These are phyloP conservation scores for Turnix velox DNA, from an alignment of 2,113 vertebrate species.

Conservation along the genomic window DNA sequence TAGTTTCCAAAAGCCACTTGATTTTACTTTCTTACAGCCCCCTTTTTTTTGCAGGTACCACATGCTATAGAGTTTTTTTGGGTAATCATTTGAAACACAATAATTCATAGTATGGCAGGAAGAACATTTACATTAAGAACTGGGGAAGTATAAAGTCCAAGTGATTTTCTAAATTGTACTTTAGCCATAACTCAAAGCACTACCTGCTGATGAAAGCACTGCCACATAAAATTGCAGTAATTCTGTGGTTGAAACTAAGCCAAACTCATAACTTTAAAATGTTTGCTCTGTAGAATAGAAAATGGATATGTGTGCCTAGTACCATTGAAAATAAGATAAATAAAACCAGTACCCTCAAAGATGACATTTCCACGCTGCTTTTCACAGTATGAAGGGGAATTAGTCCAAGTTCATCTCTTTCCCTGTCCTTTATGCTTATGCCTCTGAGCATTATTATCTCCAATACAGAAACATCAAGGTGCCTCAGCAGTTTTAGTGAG, in stretches of 20 bases:
- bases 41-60: neutral
- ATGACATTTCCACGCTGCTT: neutral
- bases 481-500: neutral
- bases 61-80: neutral
- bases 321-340: constrained; percentile 30
- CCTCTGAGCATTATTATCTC: neutral
- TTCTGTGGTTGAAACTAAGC: neutral
- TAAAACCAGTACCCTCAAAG: neutral
- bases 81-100: neutral
- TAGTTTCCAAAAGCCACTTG: neutral
- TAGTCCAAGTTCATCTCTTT: neutral
- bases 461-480: constrained; percentile 2
- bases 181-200: neutral
- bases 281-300: neutral
- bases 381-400: neutral
- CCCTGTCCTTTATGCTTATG: neutral
- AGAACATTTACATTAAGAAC: neutral
- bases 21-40: neutral
- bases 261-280: neutral
- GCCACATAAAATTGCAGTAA: neutral
- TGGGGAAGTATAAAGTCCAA: neutral
- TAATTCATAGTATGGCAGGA: neutral
- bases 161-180: neutral
- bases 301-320: neutral
- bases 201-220: neutral